Base-by-base conservation (phyloP, 2,888 invertebrate species). In the Platynereis dumerilii region DNA sequence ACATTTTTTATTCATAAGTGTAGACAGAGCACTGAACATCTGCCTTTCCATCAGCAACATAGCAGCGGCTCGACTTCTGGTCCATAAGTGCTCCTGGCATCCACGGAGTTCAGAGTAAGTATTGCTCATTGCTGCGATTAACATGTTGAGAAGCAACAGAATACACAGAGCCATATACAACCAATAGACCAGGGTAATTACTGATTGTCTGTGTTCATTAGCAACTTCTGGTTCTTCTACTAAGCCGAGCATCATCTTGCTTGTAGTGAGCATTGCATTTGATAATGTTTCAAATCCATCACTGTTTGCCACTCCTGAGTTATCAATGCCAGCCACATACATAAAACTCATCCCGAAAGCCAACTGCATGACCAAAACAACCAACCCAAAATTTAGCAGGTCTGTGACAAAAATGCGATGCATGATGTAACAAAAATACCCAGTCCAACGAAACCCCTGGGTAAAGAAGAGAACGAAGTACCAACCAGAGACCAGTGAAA, bases 61-160 rank as follows among this genome's bases (percentile, higher is more conserved):
- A n/a, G n/a, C n/a, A n/a, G n/a, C n/a, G n/a, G n/a, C n/a, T n/a
- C n/a, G n/a, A n/a, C n/a, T n/a, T n/a, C n/a, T n/a, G n/a, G n/a
- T n/a, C n/a, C n/a, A n/a, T n/a, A 59, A 45, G 12, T 26, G n/a
- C 7, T 45, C 20, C 26, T 26, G 17, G 2, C 48, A 45, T 2
- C 26, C 27, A 5, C 53, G 29, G 22, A 60, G 24, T 7, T 26
- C 20, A 12, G 29, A 24, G 24, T 60, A 60, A 22, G 60, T 60
- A 22, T 60, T 53, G 24, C 53, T 53, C 60, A 60, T 60, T n/a
- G 60, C 60, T 22, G 60, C 52, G 24, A 60, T 60, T 26, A 60
- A 26, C 60, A 60, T 60, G 34, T 60, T 60, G 2, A 60, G 26
- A 12, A 60, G 60, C 2, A 60, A 53, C 12, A 60, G n/a, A 22